A percentile compares a stretch with the other conserved stretches of the same genome.
Conservation (phyloP, 2,888 invertebrate species). For the Opisthograptis luteolata region DNA sequence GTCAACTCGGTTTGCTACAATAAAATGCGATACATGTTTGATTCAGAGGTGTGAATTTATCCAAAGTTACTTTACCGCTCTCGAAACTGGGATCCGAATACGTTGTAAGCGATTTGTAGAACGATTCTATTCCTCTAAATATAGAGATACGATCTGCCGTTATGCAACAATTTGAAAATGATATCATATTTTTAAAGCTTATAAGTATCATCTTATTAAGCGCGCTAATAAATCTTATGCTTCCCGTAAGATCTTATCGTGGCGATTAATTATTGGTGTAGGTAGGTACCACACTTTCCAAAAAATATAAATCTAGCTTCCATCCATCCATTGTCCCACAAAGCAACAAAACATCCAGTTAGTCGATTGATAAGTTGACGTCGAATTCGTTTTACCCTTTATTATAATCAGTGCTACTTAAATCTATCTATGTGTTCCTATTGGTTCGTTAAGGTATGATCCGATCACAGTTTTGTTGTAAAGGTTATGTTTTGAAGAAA, state of each 20-base stretch:
- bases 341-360: conserved; percentile 26
- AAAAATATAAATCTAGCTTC: conserved; percentile 16
- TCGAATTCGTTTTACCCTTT: conserved; percentile 40
- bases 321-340: conserved; percentile 27
- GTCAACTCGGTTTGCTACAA: conserved; percentile 36
- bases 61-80: background rate
- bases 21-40: conserved; percentile 20
- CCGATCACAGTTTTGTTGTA: conserved; percentile 81
- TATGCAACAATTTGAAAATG: background rate
- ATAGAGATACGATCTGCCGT: background rate
- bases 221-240: background rate
- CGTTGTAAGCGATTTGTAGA: conserved; percentile 1
- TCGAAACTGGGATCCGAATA: background rate
- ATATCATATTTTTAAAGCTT: background rate
- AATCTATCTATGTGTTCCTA: conserved; percentile 69
- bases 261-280: conserved; percentile 20
- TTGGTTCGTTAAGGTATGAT: conserved; percentile 77
- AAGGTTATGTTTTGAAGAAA: conserved; percentile 81
- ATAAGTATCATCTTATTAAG: conserved; percentile 3
- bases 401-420: conserved; percentile 69
- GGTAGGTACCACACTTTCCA: conserved; percentile 15
- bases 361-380: conserved; percentile 34
- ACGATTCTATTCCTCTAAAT: background rate
- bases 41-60: conserved; percentile 14
- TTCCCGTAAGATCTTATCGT: conserved; percentile 8